These are phyloP conservation scores for Eupithecia vulgata DNA, from an alignment of 2,888 invertebrate species.

Conservation along the genomic window DNA sequence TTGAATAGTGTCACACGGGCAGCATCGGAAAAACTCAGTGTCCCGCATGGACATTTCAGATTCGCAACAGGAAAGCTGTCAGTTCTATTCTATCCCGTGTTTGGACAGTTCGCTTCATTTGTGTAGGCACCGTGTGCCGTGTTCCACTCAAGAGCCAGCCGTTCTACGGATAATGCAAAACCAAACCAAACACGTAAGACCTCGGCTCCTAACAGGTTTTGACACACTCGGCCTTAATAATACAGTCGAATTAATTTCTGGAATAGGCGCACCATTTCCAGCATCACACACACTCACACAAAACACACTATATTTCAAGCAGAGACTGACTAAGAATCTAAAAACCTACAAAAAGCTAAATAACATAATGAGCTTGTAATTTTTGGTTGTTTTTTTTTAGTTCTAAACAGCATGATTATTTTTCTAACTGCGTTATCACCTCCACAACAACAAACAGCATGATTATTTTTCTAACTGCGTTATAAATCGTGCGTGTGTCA, in stretches of 20 bases:
- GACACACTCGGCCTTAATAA: not conserved
- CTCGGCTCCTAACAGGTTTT: constrained; percentile 4
- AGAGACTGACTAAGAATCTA: no score
- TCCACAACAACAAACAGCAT: no score
- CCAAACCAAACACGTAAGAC: constrained; percentile 7
- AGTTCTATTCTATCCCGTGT: constrained; percentile 4
- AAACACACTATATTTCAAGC: no score
- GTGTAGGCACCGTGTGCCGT: not conserved
- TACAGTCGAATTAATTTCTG: not conserved
- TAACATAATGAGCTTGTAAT: no score
- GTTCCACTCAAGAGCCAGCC: not conserved
- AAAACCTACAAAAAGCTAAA: no score
- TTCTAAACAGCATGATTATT: no score
- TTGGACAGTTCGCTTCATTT: constrained; percentile 19
- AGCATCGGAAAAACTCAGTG: not conserved
- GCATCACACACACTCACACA: no score
- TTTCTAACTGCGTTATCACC: no score
- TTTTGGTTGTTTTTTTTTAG: no score
- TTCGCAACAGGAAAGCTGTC: not conserved
- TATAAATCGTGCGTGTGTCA: not conserved
- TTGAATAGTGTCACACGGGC: not conserved
- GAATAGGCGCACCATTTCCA: not conserved
- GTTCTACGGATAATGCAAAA: constrained; percentile 11
- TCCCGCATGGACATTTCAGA: not conserved
- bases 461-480: not conserved